Base-by-base conservation (phyloP, 2,797 vertebrate genomes). In the Tolypeutes matacus region DNA sequence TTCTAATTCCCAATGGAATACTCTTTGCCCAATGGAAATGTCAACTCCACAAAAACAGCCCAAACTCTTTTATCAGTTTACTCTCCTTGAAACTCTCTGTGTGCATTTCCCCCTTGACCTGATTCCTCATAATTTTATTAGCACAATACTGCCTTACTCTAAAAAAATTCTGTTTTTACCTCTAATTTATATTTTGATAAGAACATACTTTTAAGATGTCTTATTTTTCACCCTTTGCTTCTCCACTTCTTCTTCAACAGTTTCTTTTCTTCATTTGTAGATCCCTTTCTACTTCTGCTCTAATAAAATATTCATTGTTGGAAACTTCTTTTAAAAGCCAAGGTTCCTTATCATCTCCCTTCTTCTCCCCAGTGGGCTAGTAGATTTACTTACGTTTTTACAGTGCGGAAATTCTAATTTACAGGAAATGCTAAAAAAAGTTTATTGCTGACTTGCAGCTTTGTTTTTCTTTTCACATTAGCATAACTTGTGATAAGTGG, bases 41-140 rank as follows among this genome's bases (percentile, higher is more conserved):
- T 31, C 3, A 12, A 23, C 53, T 10, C 3, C 23, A 12, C 15
- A 31, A 8, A 23, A 10, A 49, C 64, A 0, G 39, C 8, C 56
- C 9, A 3, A 2, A 3, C 39, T 39, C 39, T 29, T 5, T 0
- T 3, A 0, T 31, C 18, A 0, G 0, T 10, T 62, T 18, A 0
- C 10, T 5, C 2, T 46, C 17, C 0, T 17, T 46, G 31, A 3
- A 7, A 39, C n/a, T n/a, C 5, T 23, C 2, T 21, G 5, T 25
- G n/a, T 23, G 0, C 20, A 6, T 5, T 5, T 2, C 53, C 65
- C 51, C 31, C 9, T 13, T 11, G n/a, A 51, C 1, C 15, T 0
- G 1, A 11, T n/a, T 5, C 14, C 14, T 0, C 31, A 9, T 21
- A 7, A 13, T 36, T 36, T 62, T 51, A 13, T n/a, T 11, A 18